Conservation (phyloP, 2,888 invertebrate species). For the Boloria selene region DNA sequence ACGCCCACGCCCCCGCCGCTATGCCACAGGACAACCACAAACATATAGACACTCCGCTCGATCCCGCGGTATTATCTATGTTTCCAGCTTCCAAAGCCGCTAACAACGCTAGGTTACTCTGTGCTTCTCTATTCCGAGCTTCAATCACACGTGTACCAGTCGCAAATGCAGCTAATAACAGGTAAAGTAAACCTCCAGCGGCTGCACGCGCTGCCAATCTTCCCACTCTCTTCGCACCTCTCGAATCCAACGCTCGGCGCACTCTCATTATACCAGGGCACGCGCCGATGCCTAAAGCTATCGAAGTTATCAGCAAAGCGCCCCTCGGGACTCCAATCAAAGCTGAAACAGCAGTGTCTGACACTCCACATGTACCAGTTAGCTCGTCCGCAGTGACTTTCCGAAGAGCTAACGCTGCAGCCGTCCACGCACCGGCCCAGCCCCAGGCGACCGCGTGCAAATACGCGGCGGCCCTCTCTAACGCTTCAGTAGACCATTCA, state of each 20-base stretch:
- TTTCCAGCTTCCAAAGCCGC: conserved; percentile 73
- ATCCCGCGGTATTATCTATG: conserved; percentile 51
- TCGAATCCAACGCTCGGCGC: conserved; percentile 76
- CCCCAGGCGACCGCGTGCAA: conserved; percentile 95
- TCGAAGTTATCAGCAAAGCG: conserved; percentile 85
- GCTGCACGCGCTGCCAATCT: conserved; percentile 89
- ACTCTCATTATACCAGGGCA: conserved; percentile 90
- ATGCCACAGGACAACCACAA: conserved; percentile 84
- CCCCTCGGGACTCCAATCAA: conserved; percentile 84
- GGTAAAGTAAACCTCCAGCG: conserved; percentile 89
- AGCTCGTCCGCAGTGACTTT: conserved; percentile 90
- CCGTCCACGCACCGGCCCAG: conserved; percentile 92
- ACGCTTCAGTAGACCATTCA: conserved; percentile 96
- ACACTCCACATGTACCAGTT: conserved; percentile 91
- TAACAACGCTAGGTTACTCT: conserved; percentile 68
- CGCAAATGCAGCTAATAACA: conserved; percentile 86
- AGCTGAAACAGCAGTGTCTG: conserved; percentile 82
- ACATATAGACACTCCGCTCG: conserved; percentile 80
- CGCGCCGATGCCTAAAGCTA: conserved; percentile 87
- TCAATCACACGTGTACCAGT: conserved; percentile 87
- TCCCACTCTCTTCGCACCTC: conserved; percentile 87
- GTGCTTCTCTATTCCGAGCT: conserved; percentile 77
- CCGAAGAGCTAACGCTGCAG: conserved; percentile 89
- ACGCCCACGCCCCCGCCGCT: conserved; percentile 86
- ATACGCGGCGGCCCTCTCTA: conserved; percentile 92